These are phyloP conservation scores for Anser cygnoides DNA, from an alignment of 2,113 vertebrate genomes.

Conservation along the genomic window DNA sequence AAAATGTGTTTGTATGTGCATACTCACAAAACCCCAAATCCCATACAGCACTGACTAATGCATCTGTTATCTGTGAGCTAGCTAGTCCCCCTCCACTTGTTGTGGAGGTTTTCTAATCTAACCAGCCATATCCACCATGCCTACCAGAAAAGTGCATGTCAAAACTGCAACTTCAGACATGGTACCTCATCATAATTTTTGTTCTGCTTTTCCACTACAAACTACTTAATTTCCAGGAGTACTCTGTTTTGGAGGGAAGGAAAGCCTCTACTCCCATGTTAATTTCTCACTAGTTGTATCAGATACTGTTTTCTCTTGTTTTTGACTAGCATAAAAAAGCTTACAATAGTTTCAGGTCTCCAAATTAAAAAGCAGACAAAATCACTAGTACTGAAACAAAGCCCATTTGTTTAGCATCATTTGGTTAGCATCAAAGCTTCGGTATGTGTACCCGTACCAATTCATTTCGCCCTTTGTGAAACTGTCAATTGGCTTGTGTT, in stretches of 20 bases:
- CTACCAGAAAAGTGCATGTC: background rate
- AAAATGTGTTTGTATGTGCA: background rate
- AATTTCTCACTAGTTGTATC: background rate
- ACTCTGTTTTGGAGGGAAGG: background rate
- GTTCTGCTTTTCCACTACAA: background rate
- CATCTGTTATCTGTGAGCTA: background rate
- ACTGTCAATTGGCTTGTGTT: too few relatives aligned
- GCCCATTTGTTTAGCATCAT: background rate
- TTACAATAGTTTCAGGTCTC: background rate
- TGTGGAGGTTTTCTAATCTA: background rate
- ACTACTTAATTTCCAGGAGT: background rate
- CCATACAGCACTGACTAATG: rapidly evolving
- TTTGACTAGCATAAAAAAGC: background rate
- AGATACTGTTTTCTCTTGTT: background rate
- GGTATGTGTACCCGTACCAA: background rate
- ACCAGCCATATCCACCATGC: too few relatives aligned
- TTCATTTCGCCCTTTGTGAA: background rate
- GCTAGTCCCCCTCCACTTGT: background rate
- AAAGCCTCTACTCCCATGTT: background rate
- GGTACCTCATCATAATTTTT: background rate
- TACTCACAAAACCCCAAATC: background rate
- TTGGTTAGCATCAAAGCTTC: background rate
- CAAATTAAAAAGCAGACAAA: background rate
- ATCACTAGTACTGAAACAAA: background rate
- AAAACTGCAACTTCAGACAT: background rate